Evolutionary conservation across 2,113 vertebrate genomes (phyloP), one percentile per base, ranked within the genome.

Genomic region (Galemys pyrenaicus): DNA sequence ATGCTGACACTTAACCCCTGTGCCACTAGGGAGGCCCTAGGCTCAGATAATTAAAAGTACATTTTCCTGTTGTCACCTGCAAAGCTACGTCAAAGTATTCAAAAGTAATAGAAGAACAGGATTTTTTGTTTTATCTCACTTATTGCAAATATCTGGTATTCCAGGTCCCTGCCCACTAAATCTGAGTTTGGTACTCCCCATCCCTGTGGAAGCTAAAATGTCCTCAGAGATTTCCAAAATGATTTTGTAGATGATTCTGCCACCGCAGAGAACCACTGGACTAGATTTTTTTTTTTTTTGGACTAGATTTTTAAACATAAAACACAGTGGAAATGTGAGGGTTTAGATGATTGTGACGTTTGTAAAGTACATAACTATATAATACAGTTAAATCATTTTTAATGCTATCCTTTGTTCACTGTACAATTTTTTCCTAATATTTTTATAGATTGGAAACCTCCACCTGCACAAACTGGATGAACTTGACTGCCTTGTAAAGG

Each of bases 391-490:
- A 92, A 41, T 91, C 35, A 54, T 89, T 93, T 92, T 79, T 30
- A 79, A 35, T 81, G 62, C 16, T 60, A 4, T 80, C 22, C 9
- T 41, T 60, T 82, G 77, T 95, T 80, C 37, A 39, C 46, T 82
- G 49, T 46, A 28, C 16, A 71, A 65, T 41, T 20, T 91, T 82
- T 85, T 92, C 87, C 82, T 44, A 17, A 54, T 68, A 68, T 32
- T 94, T 96, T 96, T n/a, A 94, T 96, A 99, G 98, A 99, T 99
- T 98, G 98, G 98, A 98, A 98, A 99, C 95, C 98, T 99, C 90
- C 98, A 99, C 97, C 97, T 99, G 95, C 98, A 99, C 98, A 99
- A 99, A 98, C 98, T 99, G 97, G 98, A 99, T 97, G 98, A 99
- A 98, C 98, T 99, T 98, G 98, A 99, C 95, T 99, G 98, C 97